These are phyloP conservation scores for Procambarus virginalis DNA, from an alignment of 1,140 invertebrate species.

Conservation along the genomic window DNA sequence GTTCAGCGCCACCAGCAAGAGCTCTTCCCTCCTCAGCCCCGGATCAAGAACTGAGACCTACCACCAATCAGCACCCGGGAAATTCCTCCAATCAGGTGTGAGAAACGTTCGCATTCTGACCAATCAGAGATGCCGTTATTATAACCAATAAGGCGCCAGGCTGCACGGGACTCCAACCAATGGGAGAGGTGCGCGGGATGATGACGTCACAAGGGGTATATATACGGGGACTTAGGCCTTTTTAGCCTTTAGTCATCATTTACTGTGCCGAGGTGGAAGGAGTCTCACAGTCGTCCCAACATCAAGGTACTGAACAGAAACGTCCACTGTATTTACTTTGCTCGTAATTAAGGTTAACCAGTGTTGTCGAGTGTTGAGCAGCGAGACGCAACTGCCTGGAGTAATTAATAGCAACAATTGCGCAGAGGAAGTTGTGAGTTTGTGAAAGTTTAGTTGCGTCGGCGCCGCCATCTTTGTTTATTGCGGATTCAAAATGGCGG, in stretches of 20 bases:
- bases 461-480: slow-evolving; percentile 47
- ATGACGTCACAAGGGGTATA: slow-evolving; percentile 54
- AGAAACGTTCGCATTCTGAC: slow-evolving; percentile 30
- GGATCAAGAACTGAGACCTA: slow-evolving; percentile 62
- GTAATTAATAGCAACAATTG: too few species aligned
- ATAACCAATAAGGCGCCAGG: slow-evolving; percentile 31
- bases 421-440: background rate
- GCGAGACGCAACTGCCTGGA: too few species aligned
- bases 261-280: background rate
- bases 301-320: slow-evolving; percentile 14
- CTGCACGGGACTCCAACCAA: slow-evolving; percentile 4
- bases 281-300: background rate
- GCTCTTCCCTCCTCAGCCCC: slow-evolving; percentile 42
- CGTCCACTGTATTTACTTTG: too few species aligned
- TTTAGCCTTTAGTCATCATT: slow-evolving; percentile 64
- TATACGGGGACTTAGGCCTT: slow-evolving; percentile 60
- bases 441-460: slow-evolving; percentile 46
- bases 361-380: too few species aligned
- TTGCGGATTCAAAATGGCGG: slow-evolving; percentile 29
- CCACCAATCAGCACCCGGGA: slow-evolving; percentile 26
- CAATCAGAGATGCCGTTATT: slow-evolving; percentile 58
- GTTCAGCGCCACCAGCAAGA: background rate
- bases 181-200: background rate
- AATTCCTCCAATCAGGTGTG: slow-evolving; percentile 36
- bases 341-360: too few species aligned